Percentiles rank a stretch among this genome's conserved stretches.
These are phyloP conservation scores for Chalcosyrphus nemorum DNA, from an alignment of 2,888 invertebrate species.

Conservation along the genomic window DNA sequence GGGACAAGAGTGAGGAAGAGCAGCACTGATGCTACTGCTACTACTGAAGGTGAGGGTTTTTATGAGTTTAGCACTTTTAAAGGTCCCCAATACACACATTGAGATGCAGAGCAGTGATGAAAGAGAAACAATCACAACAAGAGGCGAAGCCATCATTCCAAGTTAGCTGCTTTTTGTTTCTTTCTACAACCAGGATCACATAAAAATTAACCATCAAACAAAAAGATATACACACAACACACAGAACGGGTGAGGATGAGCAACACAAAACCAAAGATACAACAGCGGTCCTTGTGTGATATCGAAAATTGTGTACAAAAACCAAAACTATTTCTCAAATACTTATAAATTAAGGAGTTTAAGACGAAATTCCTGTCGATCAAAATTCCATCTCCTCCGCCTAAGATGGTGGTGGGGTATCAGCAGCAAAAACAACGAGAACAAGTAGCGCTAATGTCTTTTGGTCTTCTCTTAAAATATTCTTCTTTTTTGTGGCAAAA, in stretches of 20 bases:
- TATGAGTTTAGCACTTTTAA: conserved; percentile 66
- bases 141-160: conserved; percentile 19
- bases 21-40: no score
- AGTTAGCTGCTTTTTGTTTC: conserved; percentile 15
- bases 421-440: conserved; percentile 45
- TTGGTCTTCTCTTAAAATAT: conserved; percentile 13
- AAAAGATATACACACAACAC: conserved; percentile 34
- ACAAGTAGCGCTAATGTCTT: conserved; percentile 68
- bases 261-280: conserved; percentile 1
- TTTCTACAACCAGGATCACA: conserved; percentile 49
- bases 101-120: conserved; percentile 69
- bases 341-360: conserved; percentile 82
- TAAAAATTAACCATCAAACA: conserved; percentile 58
- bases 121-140: conserved; percentile 51
- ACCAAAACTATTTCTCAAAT: conserved; percentile 81
- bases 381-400: conserved; percentile 79
- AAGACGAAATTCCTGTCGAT: conserved; percentile 82
- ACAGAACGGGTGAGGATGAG: conserved; percentile 66
- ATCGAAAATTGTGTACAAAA: conserved; percentile 74
- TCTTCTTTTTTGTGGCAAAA: conserved; percentile 12
- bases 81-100: conserved; percentile 67
- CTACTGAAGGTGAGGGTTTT: conserved; percentile 50
- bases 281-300: conserved; percentile 59
- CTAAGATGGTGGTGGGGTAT: conserved; percentile 67
- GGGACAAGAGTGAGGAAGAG: no score